Evolutionary conservation across 2,888 invertebrate species (phyloP), one percentile per base, ranked within the genome.

Genomic region (Germaria angustata): DNA sequence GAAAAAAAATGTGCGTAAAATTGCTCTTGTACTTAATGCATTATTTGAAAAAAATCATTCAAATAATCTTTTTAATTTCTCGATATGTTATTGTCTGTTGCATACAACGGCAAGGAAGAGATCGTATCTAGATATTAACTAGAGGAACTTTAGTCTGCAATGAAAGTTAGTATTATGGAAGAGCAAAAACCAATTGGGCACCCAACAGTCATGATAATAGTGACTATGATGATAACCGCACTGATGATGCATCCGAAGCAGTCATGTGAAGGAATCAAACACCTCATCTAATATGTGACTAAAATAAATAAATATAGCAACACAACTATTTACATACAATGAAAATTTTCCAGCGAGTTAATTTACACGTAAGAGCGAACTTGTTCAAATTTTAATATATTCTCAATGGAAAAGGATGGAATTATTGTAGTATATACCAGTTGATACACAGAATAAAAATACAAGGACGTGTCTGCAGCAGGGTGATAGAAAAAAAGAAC

Each of bases 231-330:
- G 22, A 46, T 9, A n/a, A 36, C 2, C 22, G 15, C 8, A 11
- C 20, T 39, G 20, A 28, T 24, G 39, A 5, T 36, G 39, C 53
- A 34, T 1, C 32, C 17, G 22, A 36, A 24, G 65, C 57, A 73
- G 51, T 71, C 66, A 55, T 46, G 51, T 57, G 15, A 71, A 65
- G n/a, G 59, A 59, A 66, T 71, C 69, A 71, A 76, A 76, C 71
- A 81, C 59, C 66, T 80, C 76, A 76, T 76, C 46, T 68, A 36
- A 53, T 77, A 61, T 71, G 69, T 65, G 68, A 80, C 61, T 34
- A 32, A 17, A 72, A 57, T 57, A 79, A 72, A 59, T 46, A 46
- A 57, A 55, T 57, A 51, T 2, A 63, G 51, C 20, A 34, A 51
- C n/a, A 15, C 20, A 63, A 17, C 22, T 17, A 59, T 71, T 46